phyloP scores from a whole-genome alignment of 2,888 invertebrate genomes.

The Trissoscelio sp. region DNA sequence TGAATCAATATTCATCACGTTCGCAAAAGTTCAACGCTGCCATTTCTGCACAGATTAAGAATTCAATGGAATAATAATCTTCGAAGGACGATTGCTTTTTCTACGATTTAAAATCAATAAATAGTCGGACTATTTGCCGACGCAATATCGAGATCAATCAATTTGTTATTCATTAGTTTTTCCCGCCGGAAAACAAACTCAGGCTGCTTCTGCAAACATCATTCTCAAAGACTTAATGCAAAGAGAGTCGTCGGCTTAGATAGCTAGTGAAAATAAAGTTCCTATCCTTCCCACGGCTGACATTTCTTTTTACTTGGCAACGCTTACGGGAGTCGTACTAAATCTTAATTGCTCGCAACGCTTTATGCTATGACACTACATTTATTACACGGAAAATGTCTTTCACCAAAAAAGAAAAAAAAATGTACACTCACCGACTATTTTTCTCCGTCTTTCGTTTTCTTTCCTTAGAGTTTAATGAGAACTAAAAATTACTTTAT shows the following conservation, averaged over 20 bases:
- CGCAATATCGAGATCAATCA: background rate
- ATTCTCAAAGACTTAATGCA: constrained; percentile 47
- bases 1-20: constrained; percentile 12
- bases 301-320: constrained; percentile 54
- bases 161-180: constrained; percentile 20
- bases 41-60: background rate
- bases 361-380: constrained; percentile 45
- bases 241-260: constrained; percentile 50
- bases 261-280: constrained; percentile 62
- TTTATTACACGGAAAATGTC: constrained; percentile 41
- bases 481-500: constrained; percentile 2
- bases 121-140: background rate
- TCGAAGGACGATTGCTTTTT: too few species aligned
- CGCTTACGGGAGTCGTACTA: constrained; percentile 39
- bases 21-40: background rate
- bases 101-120: too few species aligned
- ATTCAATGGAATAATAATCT: background rate
- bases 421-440: constrained; percentile 16
- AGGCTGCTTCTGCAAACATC: constrained; percentile 18
- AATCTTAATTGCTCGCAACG: constrained; percentile 53
- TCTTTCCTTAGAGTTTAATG: constrained; percentile 12
- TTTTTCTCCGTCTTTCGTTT: constrained; percentile 11
- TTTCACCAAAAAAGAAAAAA: constrained; percentile 3
- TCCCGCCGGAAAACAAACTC: constrained; percentile 6
- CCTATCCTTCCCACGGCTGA: constrained; percentile 38